phyloP scores from a whole-genome alignment of 2,888 invertebrate species.

The Yponomeuta sedellus region DNA sequence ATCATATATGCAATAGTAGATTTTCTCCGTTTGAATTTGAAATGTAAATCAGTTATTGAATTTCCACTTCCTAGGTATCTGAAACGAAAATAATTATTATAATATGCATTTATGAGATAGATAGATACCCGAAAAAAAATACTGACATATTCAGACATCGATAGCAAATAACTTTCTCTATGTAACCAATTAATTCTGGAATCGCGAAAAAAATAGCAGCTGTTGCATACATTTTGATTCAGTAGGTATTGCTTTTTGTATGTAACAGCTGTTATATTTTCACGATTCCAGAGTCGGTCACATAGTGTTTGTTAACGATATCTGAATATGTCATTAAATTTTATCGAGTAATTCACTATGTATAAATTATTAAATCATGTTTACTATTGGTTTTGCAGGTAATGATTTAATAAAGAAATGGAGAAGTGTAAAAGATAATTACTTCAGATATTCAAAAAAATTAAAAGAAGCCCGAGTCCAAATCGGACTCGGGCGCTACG shows the following conservation, averaged over 20 bases:
- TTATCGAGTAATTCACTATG: constrained; percentile 16
- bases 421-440: constrained; percentile 19
- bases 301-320: constrained; percentile 19
- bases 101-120: constrained; percentile 16
- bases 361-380: constrained; percentile 16
- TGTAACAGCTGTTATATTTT: neutral
- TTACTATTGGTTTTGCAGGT: constrained; percentile 21
- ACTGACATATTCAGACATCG: constrained; percentile 11
- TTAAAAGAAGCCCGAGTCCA: constrained; percentile 7
- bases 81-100: constrained; percentile 14
- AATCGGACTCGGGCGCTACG: constrained; percentile 19
- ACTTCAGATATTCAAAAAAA: constrained; percentile 10
- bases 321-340: constrained; percentile 21
- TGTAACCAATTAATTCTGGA: constrained; percentile 15
- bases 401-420: constrained; percentile 22
- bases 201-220: too few relatives aligned
- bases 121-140: constrained; percentile 19
- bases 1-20: constrained; percentile 21
- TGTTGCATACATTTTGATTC: too few relatives aligned
- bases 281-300: constrained; percentile 15
- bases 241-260: constrained; percentile 18
- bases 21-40: constrained; percentile 22
- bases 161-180: too few relatives aligned
- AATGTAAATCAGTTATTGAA: constrained; percentile 19
- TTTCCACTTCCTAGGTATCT: constrained; percentile 11